A percentile compares a stretch with the other conserved stretches of the same genome.
phyloP scores from a whole-genome alignment of 2,888 invertebrate genomes.

The Drosophila picticornis region DNA sequence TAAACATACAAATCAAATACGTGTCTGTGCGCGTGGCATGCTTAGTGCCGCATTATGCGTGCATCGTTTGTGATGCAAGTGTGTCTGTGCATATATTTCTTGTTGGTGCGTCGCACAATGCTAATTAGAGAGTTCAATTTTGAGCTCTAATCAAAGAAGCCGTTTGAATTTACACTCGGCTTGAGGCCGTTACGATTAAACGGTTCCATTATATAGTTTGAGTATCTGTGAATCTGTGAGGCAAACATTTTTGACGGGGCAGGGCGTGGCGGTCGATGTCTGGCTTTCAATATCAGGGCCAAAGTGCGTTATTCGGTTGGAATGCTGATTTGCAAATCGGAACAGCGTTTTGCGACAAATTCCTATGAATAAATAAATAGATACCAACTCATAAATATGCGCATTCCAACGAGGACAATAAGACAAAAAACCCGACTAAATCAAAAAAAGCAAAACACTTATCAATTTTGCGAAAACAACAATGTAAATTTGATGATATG shows the following conservation, averaged over 20 bases:
- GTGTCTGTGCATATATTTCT: neutral
- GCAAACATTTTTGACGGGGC: neutral
- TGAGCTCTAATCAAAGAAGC: constrained; percentile 54
- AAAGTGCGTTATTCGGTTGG: neutral
- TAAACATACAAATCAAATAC: neutral
- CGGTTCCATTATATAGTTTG: constrained; percentile 11
- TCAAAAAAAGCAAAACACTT: constrained; percentile 22
- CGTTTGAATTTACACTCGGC: constrained; percentile 32
- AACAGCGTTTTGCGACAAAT: constrained; percentile 11
- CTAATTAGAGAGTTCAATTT: constrained; percentile 34
- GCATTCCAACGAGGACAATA: constrained; percentile 15
- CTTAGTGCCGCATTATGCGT: constrained; percentile 20
- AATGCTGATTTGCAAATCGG: constrained; percentile 16
- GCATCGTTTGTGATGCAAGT: constrained; percentile 24
- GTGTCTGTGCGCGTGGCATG: neutral
- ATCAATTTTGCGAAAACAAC: constrained; percentile 27
- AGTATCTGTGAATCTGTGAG: neutral
- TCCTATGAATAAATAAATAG: constrained; percentile 26
- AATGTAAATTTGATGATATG: constrained; percentile 37
- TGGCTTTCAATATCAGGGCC: constrained; percentile 36
- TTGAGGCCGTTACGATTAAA: constrained; percentile 24
- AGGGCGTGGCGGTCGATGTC: neutral
- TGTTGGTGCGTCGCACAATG: constrained; percentile 1
- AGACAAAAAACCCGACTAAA: neutral
- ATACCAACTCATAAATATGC: constrained; percentile 33